Evolutionary conservation across 2,113 vertebrate genomes (phyloP).

Genomic region (Zosterops japonicus): DNA sequence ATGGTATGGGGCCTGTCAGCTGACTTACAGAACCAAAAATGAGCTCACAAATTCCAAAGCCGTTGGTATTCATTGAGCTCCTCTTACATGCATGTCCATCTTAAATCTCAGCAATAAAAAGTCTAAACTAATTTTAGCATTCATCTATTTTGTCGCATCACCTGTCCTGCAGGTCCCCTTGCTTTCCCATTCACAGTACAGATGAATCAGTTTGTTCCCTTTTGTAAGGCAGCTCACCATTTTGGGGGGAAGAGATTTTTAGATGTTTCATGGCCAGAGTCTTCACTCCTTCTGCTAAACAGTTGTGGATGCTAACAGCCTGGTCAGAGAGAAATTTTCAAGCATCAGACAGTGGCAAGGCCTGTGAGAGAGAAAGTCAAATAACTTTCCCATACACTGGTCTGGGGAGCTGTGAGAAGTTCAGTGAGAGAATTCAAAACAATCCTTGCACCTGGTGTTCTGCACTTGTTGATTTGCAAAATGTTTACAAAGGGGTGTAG

Average conservation of each 20-base stretch:
- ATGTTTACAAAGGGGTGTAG: no score
- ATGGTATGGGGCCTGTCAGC: background rate
- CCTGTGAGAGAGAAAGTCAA: no score
- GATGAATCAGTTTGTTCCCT: background rate
- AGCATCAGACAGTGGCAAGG: no score
- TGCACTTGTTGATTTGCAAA: no score
- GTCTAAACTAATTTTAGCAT: background rate
- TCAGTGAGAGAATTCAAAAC: no score
- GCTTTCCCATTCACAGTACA: background rate
- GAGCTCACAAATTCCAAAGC: background rate
- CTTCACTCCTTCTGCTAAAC: background rate
- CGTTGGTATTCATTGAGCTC: fast-evolving
- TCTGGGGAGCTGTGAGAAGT: no score
- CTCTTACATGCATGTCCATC: background rate
- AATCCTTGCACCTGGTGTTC: no score
- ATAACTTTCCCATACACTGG: no score
- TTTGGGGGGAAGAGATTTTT: background rate
- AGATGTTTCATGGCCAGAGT: background rate
- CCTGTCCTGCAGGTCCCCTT: background rate
- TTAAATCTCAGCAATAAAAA: background rate
- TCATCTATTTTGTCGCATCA: background rate
- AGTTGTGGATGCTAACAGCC: no score
- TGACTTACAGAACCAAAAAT: background rate
- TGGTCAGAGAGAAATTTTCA: no score
- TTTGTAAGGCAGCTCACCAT: background rate